These are phyloP conservation scores for Sebastes itinus DNA, from an alignment of 2,797 vertebrate species.

Conservation along the genomic window DNA sequence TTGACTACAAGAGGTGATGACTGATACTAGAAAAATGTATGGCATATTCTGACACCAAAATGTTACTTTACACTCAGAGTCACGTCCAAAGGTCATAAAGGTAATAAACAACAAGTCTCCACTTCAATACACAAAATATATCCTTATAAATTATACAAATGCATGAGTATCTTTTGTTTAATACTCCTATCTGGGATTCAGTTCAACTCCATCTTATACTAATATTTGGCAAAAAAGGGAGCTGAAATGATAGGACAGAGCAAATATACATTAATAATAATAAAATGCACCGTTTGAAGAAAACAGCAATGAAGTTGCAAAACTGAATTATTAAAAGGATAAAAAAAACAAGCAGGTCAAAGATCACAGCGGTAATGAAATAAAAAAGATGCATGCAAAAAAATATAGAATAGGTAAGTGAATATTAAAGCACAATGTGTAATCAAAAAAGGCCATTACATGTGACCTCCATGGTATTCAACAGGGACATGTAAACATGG, in stretches of 20 bases:
- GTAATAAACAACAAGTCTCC: conserved; percentile 83
- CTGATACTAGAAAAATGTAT: conserved; percentile 80
- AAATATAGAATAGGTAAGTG: conserved; percentile 72
- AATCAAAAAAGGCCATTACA: conserved; percentile 71
- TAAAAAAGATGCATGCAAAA: conserved; percentile 73
- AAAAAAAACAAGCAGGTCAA: conserved; percentile 67
- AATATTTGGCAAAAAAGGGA: conserved; percentile 80
- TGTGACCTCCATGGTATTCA: conserved; percentile 83
- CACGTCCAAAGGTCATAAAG: conserved; percentile 76
- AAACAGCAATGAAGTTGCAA: conserved; percentile 61
- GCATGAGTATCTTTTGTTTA: conserved; percentile 66
- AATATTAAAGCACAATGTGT: conserved; percentile 79
- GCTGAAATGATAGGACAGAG: conserved; percentile 63
- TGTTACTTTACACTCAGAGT: conserved; percentile 79
- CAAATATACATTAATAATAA: conserved; percentile 70
- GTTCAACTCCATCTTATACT: conserved; percentile 69
- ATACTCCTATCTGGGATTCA: conserved; percentile 75
- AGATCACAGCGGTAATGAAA: conserved; percentile 65
- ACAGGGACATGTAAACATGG: conserved; percentile 64
- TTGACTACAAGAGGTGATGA: conserved; percentile 71
- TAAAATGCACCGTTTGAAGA: conserved; percentile 71
- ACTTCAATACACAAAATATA: conserved; percentile 88
- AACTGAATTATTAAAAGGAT: conserved; percentile 49
- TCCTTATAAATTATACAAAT: conserved; percentile 88
- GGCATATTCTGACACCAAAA: conserved; percentile 76